phyloP scores from a whole-genome alignment of 2,113 vertebrate genomes.

The Tetrao urogallus region DNA sequence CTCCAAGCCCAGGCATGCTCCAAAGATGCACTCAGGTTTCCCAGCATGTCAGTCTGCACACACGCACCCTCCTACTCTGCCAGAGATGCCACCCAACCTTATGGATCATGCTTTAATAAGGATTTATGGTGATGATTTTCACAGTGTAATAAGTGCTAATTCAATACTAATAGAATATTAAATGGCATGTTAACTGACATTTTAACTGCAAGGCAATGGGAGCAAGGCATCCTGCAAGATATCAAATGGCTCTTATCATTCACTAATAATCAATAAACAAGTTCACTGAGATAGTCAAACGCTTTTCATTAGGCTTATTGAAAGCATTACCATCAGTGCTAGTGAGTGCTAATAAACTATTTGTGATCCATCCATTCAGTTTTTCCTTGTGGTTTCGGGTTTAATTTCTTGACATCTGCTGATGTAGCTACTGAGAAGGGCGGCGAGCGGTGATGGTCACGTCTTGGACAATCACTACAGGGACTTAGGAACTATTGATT shows the following conservation, averaged over 20 bases:
- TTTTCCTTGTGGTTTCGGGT: background rate
- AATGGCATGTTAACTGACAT: constrained; percentile 61
- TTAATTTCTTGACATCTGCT: constrained; percentile 21
- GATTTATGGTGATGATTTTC: constrained; percentile 66
- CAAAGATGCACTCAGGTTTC: background rate
- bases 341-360: background rate
- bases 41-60: background rate
- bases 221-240: constrained; percentile 21
- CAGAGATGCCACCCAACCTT: constrained; percentile 49
- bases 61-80: background rate
- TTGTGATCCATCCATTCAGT: constrained; percentile 3
- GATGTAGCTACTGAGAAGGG: background rate
- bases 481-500: background rate
- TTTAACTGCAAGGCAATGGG: constrained; percentile 52
- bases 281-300: constrained; percentile 45
- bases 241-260: constrained; percentile 46
- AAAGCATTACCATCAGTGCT: constrained; percentile 8
- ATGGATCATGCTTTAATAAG: constrained; percentile 61
- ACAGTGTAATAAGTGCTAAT: constrained; percentile 69
- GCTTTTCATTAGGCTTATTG: constrained; percentile 52
- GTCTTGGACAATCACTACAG: background rate
- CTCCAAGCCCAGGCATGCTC: background rate
- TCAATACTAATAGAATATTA: constrained; percentile 68
- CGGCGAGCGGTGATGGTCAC: background rate
- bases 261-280: constrained; percentile 66